Evolutionary conservation across 2,797 vertebrate species (phyloP), one percentile per base, ranked within the genome.

Genomic region (Sylvilagus floridanus): DNA sequence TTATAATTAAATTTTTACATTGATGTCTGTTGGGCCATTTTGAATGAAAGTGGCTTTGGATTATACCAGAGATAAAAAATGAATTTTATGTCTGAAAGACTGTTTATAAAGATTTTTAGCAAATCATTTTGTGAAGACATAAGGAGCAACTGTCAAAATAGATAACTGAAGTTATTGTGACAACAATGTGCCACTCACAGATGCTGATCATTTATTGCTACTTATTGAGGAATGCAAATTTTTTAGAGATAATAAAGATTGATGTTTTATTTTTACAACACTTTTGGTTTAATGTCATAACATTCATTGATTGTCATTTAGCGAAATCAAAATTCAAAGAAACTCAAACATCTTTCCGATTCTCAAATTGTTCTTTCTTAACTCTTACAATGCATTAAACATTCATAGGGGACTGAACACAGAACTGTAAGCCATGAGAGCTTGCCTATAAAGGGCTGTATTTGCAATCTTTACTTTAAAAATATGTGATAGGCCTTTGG

Each of bases 1-100:
- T 54, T 94, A 50, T 14, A 95, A 95, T 87, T 90, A 94, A 89
- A 17, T 30, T 28, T 84, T 95, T 66, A 85, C 22, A 5, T 42
- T 78, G 35, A 50, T 50, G 37, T 22, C 21, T 75, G 19, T 24
- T 57, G 21, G 32, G 30, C 19, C 54, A 47, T 90, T 79, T n/a
- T 21, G 82, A 54, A 77, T 50, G 60, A 26, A 66, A 72, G 13
- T 73, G 17, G 8, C 42, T 96, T 14, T 7, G 57, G 54, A 2
- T 35, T 83, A 57, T 30, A n/a, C 3, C 12, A 86, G 54, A 78
- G 35, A 79, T 16, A 81, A 16, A 76, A 93, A 90, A 54, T 90
- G 19, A 68, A 85, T 94, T 91, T 84, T 89, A 24, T 35, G 28
- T 83, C 50, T 50, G 42, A 91, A 94, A n/a, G 21, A 28, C 4